Evolutionary conservation across 1,140 invertebrate species (phyloP).

Genomic region (Cotesia typhae): DNA sequence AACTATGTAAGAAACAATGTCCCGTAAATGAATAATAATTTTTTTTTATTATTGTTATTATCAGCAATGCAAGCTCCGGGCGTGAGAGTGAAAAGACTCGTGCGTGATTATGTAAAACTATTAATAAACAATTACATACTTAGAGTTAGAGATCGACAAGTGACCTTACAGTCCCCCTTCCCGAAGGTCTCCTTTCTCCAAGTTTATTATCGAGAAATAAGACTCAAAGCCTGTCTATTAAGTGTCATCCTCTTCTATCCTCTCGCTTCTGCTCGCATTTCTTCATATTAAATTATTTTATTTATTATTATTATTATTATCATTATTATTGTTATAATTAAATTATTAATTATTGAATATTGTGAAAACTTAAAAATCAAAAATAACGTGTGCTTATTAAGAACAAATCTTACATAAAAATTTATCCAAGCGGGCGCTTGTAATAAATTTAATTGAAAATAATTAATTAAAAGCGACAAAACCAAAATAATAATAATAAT

Average conservation of each 20-base stretch:
- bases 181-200: slow-evolving; percentile 20
- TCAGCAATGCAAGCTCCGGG: slow-evolving; percentile 24
- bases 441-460: slow-evolving; percentile 7
- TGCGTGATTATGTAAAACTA: slow-evolving; percentile 21
- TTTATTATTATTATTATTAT: slow-evolving; percentile 7
- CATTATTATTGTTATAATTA: not conserved
- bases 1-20: slow-evolving; percentile 17
- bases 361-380: slow-evolving; percentile 3
- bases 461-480: not conserved
- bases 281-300: not conserved
- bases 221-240: not conserved
- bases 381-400: slow-evolving; percentile 11
- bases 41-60: not conserved
- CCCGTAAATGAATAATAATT: slow-evolving; percentile 20
- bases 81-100: slow-evolving; percentile 34
- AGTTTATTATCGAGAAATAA: not conserved
- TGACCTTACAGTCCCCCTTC: slow-evolving; percentile 48
- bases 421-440: not conserved
- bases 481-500: slow-evolving; percentile 23
- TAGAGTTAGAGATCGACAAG: slow-evolving; percentile 49
- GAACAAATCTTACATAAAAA: not conserved
- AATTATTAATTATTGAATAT: too few relatives aligned
- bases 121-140: slow-evolving; percentile 35
- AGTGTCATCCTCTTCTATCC: slow-evolving; percentile 15
- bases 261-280: slow-evolving; percentile 11